Base-by-base conservation (phyloP, 2,113 vertebrate species). In the Lasiurus cinereus region DNA sequence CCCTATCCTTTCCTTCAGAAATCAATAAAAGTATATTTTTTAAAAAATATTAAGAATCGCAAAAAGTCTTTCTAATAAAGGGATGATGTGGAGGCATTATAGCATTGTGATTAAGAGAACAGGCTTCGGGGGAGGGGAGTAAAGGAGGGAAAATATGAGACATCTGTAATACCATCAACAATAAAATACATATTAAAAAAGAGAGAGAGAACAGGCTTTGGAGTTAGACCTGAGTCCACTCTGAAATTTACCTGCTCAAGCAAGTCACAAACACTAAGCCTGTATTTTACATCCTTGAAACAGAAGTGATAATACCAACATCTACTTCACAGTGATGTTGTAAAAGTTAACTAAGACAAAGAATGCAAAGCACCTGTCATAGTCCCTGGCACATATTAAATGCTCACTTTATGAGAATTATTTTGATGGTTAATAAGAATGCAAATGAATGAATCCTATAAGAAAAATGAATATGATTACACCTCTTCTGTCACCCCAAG, bases 301-400 rank as follows among this genome's bases (percentile, higher is more conserved):
- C 33, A 93, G 59, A 94, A 74, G 12, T 82, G 77, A 72, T 84
- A 72, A 88, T 54, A 64, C 13, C 39, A 92, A 46, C 31, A 69
- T 50, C 39, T 83, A 73, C 54, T 86, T 86, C 50, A 83, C 54
- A 67, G 39, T n/a, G 54, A 77, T 77, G 59, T 10, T 82, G 13
- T 91, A n/a, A 92, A 83, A 9, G 50, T 48, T 59, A 90, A 91
- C 86, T 59, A 91, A 92, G 66, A 76, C 73, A 80, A 94, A 87
- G 36, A 93, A 77, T 70, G 1, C 76, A 72, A 93, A 94, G 33
- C 76, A 87, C 36, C 36, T 52, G 92, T 14, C 8, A 39, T 39
- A 67, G 54, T 89, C 43, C 66, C 54, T 82, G 52, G 9, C 6
- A 74, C n/a, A 46, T 76, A 92, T 16, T 69, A 93, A 91, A 24